These are phyloP conservation scores for Pyrrhura leucotis DNA, from an alignment of 2,797 vertebrate genomes.

Conservation along the genomic window DNA sequence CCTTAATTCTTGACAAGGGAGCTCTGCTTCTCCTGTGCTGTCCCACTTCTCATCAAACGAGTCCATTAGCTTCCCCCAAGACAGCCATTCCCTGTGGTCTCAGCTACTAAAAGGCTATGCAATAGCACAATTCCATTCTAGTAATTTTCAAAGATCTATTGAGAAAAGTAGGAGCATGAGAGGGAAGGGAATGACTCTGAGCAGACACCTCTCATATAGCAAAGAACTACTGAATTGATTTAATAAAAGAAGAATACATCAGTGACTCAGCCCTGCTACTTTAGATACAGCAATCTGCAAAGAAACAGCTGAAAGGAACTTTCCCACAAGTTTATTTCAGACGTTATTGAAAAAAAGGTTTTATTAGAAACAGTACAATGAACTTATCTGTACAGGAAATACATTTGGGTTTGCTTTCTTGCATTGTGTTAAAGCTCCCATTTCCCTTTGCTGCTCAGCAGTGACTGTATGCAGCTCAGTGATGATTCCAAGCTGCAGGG, in stretches of 20 bases:
- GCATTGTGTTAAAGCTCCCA: neutral
- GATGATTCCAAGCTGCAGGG: neutral
- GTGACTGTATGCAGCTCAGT: neutral
- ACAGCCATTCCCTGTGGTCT: neutral
- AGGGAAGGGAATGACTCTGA: neutral
- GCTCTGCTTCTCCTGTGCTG: neutral
- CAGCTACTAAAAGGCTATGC: neutral
- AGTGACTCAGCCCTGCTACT: neutral
- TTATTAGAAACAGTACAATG: neutral
- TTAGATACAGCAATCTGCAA: neutral
- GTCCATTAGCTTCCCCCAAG: neutral
- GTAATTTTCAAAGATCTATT: neutral
- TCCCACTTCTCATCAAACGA: neutral
- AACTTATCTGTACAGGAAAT: neutral
- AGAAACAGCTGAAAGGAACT: neutral
- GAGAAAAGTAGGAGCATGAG: neutral
- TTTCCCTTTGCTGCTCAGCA: neutral
- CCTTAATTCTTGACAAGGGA: neutral
- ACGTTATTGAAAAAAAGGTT: neutral
- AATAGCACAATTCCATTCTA: neutral
- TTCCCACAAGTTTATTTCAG: neutral
- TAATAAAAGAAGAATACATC: neutral
- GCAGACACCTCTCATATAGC: neutral
- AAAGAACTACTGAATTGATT: neutral
- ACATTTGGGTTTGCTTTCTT: neutral